phyloP scores from a whole-genome alignment of 2,113 vertebrate species.

The Pollimyrus isidori region DNA sequence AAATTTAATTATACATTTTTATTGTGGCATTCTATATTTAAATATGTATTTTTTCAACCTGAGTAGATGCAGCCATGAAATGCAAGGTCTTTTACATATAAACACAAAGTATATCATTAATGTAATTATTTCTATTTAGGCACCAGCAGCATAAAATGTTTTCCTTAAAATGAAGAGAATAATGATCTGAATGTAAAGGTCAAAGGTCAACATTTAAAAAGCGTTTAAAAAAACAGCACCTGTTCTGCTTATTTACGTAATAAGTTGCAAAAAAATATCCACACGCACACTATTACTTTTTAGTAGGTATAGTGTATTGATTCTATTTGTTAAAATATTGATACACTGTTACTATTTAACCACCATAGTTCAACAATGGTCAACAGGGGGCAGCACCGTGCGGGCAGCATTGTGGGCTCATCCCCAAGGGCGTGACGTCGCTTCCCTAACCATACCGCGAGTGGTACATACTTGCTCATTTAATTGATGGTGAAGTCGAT shows the following conservation, averaged over 20 bases:
- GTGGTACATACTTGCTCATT: too few species aligned
- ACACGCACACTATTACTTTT: neutral
- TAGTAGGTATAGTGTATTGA: neutral
- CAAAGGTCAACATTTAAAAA: neutral
- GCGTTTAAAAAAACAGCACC: neutral
- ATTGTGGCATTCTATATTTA: slow-evolving; percentile 33
- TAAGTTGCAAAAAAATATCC: neutral
- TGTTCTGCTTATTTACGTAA: neutral
- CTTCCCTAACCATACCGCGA: neutral
- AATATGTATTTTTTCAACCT: slow-evolving; percentile 14
- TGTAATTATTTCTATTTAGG: neutral
- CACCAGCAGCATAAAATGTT: neutral
- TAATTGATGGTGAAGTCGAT: too few species aligned
- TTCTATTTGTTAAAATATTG: neutral
- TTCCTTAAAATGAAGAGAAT: neutral
- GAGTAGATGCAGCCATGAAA: slow-evolving; percentile 20
- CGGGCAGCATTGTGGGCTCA: neutral
- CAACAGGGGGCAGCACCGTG: neutral
- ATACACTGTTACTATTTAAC: neutral
- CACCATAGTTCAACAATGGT: neutral
- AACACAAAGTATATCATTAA: neutral
- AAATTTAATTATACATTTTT: slow-evolving; percentile 41
- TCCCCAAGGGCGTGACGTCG: neutral
- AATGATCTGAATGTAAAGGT: neutral
- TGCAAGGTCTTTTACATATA: neutral